Base-by-base conservation (phyloP, 1,140 invertebrate species). In the Apis cerana region DNA sequence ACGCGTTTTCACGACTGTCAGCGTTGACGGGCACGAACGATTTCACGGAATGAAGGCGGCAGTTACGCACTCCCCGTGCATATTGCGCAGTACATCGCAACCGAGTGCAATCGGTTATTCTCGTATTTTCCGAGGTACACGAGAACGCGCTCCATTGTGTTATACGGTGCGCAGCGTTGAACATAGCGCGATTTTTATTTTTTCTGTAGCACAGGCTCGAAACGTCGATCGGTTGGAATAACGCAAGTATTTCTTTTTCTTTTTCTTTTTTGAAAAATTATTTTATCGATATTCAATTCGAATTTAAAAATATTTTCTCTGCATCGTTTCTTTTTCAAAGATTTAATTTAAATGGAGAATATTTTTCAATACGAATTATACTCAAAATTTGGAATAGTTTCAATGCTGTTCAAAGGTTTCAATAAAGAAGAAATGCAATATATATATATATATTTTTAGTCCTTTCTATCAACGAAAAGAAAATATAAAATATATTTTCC, bases 1-100 rank as follows among this genome's bases (percentile, higher is more conserved):
- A 76, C 65, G 65, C 75, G 56, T 70, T 65, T 33, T 58, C 33
- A 27, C 50, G 43, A 61, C 74, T 61, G 64, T 61, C 72, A 75
- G 62, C 58, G 58, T 52, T 17, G 61, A 58, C 48, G 27, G 65
- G 19, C 65, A 59, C 76, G 43, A 78, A 78, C 33, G 59, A 65
- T 77, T 65, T 23, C 64, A 54, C 52, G 54, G 69, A 52, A 52
- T 8, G n/a, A 79, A 59, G 68, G 43, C 77, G 48, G 43, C 48
- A 8, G 12, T 70, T 15, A 54, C 65, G 43, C 54, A 23, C 43
- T 19, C 43, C 43, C 43, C 43, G 33, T 67, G 64, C 21, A 68
- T 68, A 68, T 48, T 48, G 43, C 65, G 23, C 19, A 43, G 17
- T 10, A 65, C 27, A 17, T 67, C 33, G 54, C 19, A 43, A 65